Percentiles rank a stretch among this genome's conserved stretches.
These are phyloP conservation scores for Hanleya hanleyi DNA, from an alignment of 2,888 invertebrate genomes.

Conservation along the genomic window DNA sequence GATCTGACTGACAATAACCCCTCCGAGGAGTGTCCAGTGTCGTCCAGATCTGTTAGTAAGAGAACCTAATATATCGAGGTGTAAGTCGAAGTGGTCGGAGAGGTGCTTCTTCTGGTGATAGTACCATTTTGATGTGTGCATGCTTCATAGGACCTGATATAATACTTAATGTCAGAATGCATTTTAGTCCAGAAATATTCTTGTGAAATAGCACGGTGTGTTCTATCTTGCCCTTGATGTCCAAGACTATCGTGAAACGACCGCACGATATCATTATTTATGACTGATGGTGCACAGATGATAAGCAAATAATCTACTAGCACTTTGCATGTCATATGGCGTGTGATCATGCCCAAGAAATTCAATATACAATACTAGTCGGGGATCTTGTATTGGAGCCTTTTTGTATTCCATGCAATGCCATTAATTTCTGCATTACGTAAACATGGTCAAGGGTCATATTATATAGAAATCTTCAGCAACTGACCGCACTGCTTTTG, in stretches of 20 bases:
- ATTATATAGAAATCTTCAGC: neutral
- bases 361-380: neutral
- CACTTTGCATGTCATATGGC: neutral
- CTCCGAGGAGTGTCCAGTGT: neutral
- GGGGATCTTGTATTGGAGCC: neutral
- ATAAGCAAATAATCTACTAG: neutral
- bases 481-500: neutral
- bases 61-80: neutral
- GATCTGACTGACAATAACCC: neutral
- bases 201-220: neutral
- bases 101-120: neutral
- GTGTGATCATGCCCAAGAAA: neutral
- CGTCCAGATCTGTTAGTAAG: neutral
- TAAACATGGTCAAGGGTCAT: neutral
- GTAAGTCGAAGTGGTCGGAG: neutral
- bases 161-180: neutral
- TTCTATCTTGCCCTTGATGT: conserved; percentile 3
- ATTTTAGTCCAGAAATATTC: conserved; percentile 9
- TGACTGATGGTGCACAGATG: neutral
- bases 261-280: neutral
- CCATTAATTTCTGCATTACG: neutral
- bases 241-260: conserved; percentile 2
- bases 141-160: conserved; percentile 8
- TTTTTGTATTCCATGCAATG: neutral
- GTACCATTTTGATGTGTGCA: conserved; percentile 1